These are phyloP conservation scores for Platycnemis pennipes DNA, from an alignment of 2,888 invertebrate genomes.

Conservation along the genomic window DNA sequence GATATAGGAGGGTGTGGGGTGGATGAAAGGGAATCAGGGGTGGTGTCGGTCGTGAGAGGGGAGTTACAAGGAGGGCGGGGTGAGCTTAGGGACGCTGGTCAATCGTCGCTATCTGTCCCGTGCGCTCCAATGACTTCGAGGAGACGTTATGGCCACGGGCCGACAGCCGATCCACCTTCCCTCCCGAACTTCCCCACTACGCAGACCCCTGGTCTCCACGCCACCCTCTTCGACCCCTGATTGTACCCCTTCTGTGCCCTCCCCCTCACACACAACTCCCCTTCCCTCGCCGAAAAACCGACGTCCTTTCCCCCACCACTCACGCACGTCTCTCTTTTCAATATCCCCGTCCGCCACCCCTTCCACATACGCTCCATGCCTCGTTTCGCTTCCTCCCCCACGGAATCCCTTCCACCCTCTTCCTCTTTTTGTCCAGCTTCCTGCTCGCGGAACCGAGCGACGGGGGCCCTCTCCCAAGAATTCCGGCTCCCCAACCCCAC, in stretches of 20 bases:
- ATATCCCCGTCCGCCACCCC: conserved; percentile 72
- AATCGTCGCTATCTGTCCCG: conserved; percentile 67
- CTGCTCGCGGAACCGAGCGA: conserved; percentile 14
- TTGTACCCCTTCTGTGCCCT: not conserved
- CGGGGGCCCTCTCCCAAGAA: not conserved
- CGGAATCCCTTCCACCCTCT: conserved; percentile 76
- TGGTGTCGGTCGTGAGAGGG: not conserved
- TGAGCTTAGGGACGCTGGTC: not conserved
- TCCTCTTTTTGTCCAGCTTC: conserved; percentile 5
- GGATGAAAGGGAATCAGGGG: not conserved
- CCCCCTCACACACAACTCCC: conserved; percentile 70
- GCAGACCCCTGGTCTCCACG: not conserved
- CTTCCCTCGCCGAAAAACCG: conserved; percentile 68
- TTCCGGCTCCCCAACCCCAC: not conserved
- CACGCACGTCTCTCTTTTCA: conserved; percentile 41
- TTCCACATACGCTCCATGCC: conserved; percentile 69
- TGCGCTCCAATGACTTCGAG: conserved; percentile 54
- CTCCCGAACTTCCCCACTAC: not conserved
- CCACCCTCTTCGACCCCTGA: not conserved
- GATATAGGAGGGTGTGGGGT: not conserved
- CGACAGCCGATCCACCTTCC: not conserved
- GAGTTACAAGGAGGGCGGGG: not conserved
- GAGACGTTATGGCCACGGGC: conserved; percentile 42
- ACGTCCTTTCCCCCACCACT: conserved; percentile 69
- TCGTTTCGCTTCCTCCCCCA: not conserved